Conservation (phyloP, 2,797 vertebrate genomes). For the Pseudocheirus occidentalis region DNA sequence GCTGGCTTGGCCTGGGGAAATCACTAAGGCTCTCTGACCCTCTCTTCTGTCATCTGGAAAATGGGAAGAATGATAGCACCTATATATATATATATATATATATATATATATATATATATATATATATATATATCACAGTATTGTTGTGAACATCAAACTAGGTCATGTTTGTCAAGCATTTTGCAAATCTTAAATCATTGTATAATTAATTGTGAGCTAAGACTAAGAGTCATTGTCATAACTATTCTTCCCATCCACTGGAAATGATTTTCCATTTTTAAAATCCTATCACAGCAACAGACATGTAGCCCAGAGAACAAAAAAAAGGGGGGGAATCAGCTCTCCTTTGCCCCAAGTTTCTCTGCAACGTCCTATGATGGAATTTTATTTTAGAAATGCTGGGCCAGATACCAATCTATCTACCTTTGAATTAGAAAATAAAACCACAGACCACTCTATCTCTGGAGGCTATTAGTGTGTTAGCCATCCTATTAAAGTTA, state of each 20-base stretch:
- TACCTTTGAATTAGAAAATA: conserved; percentile 52
- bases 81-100: too few relatives aligned
- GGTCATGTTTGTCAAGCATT: background rate
- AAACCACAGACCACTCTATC: conserved; percentile 17
- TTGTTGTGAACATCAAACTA: background rate
- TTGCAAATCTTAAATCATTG: background rate
- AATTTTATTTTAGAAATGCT: conserved; percentile 36
- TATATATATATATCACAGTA: too few relatives aligned
- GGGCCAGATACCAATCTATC: background rate
- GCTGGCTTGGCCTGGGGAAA: background rate
- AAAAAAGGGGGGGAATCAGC: conserved; percentile 48
- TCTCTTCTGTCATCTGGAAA: background rate
- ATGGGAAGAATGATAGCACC: background rate
- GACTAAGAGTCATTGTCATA: background rate
- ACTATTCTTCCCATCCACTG: conserved; percentile 16
- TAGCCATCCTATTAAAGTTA: background rate
- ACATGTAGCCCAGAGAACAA: conserved; percentile 12
- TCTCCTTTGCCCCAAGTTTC: conserved; percentile 13
- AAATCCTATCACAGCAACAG: conserved; percentile 36
- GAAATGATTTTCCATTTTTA: conserved; percentile 45
- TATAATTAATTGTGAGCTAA: background rate
- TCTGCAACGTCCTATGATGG: conserved; percentile 48
- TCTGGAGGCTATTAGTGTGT: conserved; percentile 1
- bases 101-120: too few relatives aligned
- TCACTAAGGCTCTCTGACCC: background rate